phyloP scores from a whole-genome alignment of 1,140 invertebrate genomes.

The Marisa cornuarietis region DNA sequence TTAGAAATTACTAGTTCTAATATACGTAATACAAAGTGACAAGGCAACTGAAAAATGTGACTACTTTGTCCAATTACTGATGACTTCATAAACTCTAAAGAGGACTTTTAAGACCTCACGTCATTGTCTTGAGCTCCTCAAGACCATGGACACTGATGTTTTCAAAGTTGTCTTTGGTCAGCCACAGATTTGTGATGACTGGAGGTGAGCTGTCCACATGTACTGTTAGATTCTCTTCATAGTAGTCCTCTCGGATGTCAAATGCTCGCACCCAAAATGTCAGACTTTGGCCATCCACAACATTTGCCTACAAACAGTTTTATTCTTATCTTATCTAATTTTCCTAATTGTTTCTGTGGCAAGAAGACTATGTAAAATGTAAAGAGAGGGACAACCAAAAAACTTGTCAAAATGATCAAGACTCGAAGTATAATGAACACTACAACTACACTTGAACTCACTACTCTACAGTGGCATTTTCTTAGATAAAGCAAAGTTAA shows the following conservation, averaged over 20 bases:
- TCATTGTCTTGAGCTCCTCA: conserved; percentile 37
- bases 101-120: conserved; percentile 16
- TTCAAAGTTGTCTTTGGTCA: conserved; percentile 32
- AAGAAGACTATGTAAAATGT: background rate
- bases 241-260: conserved; percentile 23
- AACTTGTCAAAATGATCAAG: too few relatives aligned
- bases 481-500: too few relatives aligned
- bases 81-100: background rate
- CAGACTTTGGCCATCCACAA: conserved; percentile 29
- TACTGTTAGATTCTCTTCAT: conserved; percentile 28
- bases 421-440: too few relatives aligned
- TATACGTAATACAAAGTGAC: background rate
- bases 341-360: too few relatives aligned
- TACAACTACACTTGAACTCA: too few relatives aligned
- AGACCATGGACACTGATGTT: conserved; percentile 31
- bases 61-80: background rate
- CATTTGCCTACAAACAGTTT: background rate
- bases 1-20: background rate
- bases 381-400: background rate
- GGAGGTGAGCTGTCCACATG: conserved; percentile 39
- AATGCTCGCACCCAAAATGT: conserved; percentile 23
- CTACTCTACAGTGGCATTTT: too few relatives aligned
- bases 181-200: conserved; percentile 38
- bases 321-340: background rate
- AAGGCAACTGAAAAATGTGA: background rate